phyloP scores from a whole-genome alignment of 2,888 invertebrate genomes.

The Seira ritae region DNA sequence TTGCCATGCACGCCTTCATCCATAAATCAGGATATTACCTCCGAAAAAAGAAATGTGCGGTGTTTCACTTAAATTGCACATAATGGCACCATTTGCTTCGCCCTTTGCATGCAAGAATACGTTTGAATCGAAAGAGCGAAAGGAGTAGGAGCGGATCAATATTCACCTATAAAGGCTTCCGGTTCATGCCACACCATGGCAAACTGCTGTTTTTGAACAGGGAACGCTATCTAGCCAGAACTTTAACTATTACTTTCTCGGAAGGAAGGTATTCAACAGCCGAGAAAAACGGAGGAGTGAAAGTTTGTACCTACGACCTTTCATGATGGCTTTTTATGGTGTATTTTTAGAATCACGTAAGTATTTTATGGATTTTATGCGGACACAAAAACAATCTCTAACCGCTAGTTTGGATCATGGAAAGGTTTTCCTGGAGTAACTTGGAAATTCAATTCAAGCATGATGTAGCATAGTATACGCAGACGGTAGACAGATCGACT shows the following conservation, averaged over 20 bases:
- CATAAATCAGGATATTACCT: conserved; percentile 40
- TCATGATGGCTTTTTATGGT: not conserved
- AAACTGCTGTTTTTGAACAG: not conserved
- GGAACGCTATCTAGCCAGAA: not conserved
- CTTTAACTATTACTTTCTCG: not conserved
- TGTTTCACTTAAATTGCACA: conserved; percentile 29
- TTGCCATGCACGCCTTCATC: conserved; percentile 21
- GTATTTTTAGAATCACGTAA: not conserved
- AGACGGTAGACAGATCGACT: no score
- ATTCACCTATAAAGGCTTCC: conserved; percentile 1
- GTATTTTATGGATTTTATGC: not conserved
- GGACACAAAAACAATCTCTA: no score
- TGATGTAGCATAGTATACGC: no score
- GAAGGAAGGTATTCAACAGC: not conserved
- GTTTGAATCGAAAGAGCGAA: not conserved
- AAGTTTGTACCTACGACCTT: not conserved
- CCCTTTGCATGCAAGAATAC: conserved; percentile 17
- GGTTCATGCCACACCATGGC: no score
- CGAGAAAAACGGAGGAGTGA: not conserved
- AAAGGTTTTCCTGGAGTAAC: no score
- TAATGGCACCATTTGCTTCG: conserved; percentile 15
- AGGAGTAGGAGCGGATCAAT: not conserved
- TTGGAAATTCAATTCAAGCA: no score
- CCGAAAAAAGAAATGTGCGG: conserved; percentile 9
- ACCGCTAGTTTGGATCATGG: no score